These are phyloP conservation scores for Anguilla japonica DNA, from an alignment of 2,113 vertebrate species.

Conservation along the genomic window DNA sequence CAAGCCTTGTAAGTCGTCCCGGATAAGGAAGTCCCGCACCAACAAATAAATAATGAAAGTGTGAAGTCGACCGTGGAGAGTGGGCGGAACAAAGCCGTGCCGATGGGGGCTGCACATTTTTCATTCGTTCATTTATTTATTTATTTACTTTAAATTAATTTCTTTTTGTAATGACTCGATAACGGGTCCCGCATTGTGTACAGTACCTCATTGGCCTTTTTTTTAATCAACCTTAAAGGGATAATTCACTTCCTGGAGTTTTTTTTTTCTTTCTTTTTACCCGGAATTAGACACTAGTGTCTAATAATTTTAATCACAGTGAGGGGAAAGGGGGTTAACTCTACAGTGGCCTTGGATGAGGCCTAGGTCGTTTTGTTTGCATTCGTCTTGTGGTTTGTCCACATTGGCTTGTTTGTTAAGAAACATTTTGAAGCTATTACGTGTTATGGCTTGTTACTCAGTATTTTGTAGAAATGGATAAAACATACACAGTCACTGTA, in stretches of 20 bases:
- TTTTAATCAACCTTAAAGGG: not conserved
- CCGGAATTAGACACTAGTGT: no score
- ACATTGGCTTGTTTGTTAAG: conserved; percentile 8
- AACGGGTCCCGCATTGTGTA: not conserved
- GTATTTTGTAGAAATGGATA: conserved; percentile 27
- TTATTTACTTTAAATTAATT: no score
- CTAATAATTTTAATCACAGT: no score
- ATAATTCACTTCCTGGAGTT: no score
- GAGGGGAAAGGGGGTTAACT: no score
- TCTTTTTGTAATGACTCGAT: no score
- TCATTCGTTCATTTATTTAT: no score
- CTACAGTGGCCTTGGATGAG: not conserved
- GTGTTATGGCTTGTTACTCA: not conserved
- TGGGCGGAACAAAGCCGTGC: not conserved
- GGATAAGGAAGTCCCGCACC: not conserved
- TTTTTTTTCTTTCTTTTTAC: no score
- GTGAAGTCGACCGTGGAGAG: not conserved
- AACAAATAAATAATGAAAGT: not conserved
- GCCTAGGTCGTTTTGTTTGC: not conserved
- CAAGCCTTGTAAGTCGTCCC: not conserved
- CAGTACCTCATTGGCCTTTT: not conserved
- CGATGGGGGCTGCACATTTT: not conserved
- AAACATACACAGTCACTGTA: conserved; percentile 13
- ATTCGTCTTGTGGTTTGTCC: not conserved
- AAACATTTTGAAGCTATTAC: not conserved